Evolutionary conservation across 2,888 invertebrate species (phyloP).

Genomic region (Caenorhabditis sp.): DNA sequence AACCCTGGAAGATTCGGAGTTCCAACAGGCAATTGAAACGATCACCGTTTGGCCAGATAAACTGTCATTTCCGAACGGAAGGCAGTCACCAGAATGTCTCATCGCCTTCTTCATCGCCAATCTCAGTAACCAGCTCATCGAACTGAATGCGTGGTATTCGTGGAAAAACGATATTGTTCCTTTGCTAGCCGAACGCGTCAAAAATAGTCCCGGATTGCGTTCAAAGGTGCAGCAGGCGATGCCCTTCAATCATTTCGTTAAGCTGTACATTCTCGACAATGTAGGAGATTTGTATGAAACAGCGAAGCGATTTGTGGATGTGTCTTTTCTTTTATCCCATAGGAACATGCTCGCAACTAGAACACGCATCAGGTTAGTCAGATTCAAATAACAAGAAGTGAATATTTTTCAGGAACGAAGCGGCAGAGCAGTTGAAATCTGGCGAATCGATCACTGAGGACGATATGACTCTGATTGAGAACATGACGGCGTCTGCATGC

Average conservation of each 20-base stretch:
- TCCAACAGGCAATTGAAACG: constrained; percentile 3
- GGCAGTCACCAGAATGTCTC: not conserved
- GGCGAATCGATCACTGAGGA: not conserved
- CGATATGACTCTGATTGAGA: constrained; percentile 10
- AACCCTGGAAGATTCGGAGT: not conserved
- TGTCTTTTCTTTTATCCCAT: constrained; percentile 17
- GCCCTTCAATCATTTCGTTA: constrained; percentile 11
- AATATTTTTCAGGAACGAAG: constrained; percentile 5
- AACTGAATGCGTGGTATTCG: not conserved
- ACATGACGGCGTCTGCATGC: not conserved
- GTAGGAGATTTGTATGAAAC: constrained; percentile 20
- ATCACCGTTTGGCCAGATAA: constrained; percentile 20
- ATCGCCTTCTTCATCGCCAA: constrained; percentile 2
- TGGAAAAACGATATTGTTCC: constrained; percentile 1
- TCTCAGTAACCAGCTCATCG: constrained; percentile 11
- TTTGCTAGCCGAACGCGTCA: not conserved
- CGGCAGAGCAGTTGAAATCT: not conserved
- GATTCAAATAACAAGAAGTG: not conserved
- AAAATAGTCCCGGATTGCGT: not conserved
- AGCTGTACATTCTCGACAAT: constrained; percentile 9
- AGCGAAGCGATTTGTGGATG: not conserved
- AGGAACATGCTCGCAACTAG: constrained; percentile 11
- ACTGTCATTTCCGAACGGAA: not conserved
- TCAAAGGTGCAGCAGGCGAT: constrained; percentile 8
- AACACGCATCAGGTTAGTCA: constrained; percentile 5